Percentiles rank a stretch among this genome's conserved stretches.
Conservation (phyloP, 2,888 invertebrate species). For the Camponotus fellah region DNA sequence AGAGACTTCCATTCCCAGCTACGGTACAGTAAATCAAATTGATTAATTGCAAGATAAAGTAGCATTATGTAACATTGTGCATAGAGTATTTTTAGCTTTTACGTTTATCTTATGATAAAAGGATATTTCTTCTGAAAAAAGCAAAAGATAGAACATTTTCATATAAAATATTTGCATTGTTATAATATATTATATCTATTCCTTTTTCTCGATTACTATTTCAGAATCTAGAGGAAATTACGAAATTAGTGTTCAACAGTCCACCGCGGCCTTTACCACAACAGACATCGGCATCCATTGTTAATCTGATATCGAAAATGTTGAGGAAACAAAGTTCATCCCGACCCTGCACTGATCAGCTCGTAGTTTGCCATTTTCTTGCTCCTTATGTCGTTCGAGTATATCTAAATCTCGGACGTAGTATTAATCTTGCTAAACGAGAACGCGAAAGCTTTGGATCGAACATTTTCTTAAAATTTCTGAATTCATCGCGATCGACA, state of each 20-base stretch:
- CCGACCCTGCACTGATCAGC: conserved; percentile 79
- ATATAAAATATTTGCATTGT: background rate
- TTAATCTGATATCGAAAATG: conserved; percentile 80
- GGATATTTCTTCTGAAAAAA: background rate
- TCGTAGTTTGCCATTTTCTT: conserved; percentile 79
- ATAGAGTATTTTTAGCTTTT: background rate
- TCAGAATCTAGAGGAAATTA: conserved; percentile 73
- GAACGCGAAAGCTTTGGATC: conserved; percentile 52
- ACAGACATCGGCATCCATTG: conserved; percentile 64
- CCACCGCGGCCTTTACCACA: conserved; percentile 69
- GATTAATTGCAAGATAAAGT: conserved; percentile 9
- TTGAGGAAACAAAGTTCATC: conserved; percentile 73
- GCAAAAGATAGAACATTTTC: background rate
- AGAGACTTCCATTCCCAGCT: conserved; percentile 79
- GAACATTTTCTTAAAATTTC: conserved; percentile 66
- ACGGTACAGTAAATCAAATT: conserved; percentile 70
- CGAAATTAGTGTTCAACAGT: conserved; percentile 66
- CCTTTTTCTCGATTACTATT: conserved; percentile 23
- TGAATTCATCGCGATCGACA: conserved; percentile 47
- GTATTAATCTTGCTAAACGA: conserved; percentile 43
- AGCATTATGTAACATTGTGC: background rate
- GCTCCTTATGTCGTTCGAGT: conserved; percentile 74
- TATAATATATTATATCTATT: background rate
- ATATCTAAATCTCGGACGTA: conserved; percentile 79
- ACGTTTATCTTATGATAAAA: background rate